Evolutionary conservation across 2,888 invertebrate genomes (phyloP).

Genomic region (Pemphredon lugubris): DNA sequence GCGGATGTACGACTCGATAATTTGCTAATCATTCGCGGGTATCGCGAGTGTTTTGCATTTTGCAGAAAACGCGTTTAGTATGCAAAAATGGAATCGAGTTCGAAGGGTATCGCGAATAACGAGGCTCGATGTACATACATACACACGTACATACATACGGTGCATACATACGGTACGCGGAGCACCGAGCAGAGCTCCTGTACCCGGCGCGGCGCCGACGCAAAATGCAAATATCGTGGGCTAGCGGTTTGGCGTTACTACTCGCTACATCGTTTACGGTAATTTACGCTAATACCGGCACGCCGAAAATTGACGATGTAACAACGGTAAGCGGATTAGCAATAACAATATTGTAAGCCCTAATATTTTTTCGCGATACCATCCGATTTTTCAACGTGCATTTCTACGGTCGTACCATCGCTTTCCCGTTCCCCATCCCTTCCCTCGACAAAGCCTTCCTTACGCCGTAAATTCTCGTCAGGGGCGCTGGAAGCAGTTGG

Average conservation of each 20-base stretch:
- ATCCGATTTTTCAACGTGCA: constrained; percentile 44
- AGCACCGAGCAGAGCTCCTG: no score
- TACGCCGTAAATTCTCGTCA: no score
- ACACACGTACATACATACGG: no score
- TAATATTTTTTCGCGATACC: no score
- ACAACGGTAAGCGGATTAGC: constrained; percentile 36
- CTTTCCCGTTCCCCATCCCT: no score
- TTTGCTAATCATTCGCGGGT: constrained; percentile 18
- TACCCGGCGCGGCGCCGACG: neutral
- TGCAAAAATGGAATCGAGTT: constrained; percentile 14
- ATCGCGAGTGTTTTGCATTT: neutral
- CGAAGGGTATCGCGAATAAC: constrained; percentile 2
- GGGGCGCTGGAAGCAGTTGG: no score
- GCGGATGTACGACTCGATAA: constrained; percentile 20
- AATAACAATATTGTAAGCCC: neutral
- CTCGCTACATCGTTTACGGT: neutral
- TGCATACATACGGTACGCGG: no score
- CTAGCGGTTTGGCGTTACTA: constrained; percentile 13
- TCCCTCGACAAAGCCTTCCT: no score
- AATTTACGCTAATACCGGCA: constrained; percentile 35
- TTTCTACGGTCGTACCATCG: no score
- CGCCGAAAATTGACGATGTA: constrained; percentile 36
- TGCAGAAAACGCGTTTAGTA: neutral
- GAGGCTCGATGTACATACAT: neutral
- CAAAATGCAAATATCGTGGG: neutral